phyloP scores from a whole-genome alignment of 2,113 vertebrate species.

The Oryzias javanicus region DNA sequence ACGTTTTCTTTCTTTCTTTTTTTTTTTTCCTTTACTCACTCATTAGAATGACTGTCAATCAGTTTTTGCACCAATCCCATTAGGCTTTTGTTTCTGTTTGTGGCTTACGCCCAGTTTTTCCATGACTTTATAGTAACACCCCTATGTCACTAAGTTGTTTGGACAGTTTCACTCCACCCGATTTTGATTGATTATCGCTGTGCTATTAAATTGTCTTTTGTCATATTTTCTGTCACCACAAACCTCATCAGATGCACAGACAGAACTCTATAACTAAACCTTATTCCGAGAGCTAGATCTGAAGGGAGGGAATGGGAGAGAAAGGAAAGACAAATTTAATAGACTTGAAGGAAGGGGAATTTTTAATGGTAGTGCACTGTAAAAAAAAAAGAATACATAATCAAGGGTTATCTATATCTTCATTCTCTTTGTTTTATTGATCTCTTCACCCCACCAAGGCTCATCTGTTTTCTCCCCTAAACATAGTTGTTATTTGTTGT shows the following conservation, averaged over 20 bases:
- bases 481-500: not conserved
- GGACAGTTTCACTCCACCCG: slow-evolving; percentile 35
- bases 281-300: slow-evolving; percentile 39
- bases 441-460: slow-evolving; percentile 9
- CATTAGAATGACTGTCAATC: not conserved
- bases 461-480: not conserved
- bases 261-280: slow-evolving; percentile 34
- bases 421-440: slow-evolving; percentile 15
- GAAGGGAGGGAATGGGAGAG: slow-evolving; percentile 17
- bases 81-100: slow-evolving; percentile 12
- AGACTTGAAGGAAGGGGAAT: slow-evolving; percentile 10
- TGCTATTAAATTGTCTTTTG: slow-evolving; percentile 27
- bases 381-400: too few relatives aligned
- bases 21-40: not conserved
- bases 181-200: slow-evolving; percentile 20
- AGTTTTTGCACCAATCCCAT: slow-evolving; percentile 7
- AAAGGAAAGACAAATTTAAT: slow-evolving; percentile 27
- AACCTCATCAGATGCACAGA: slow-evolving; percentile 26
- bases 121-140: slow-evolving; percentile 13
- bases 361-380: not conserved
- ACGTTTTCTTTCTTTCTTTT: slow-evolving; percentile 2
- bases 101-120: slow-evolving; percentile 35
- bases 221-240: slow-evolving; percentile 25
- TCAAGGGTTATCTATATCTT: too few relatives aligned
- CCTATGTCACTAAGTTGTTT: slow-evolving; percentile 7